Conservation (phyloP, 2,888 invertebrate species). For the Nomada ruficornis region DNA sequence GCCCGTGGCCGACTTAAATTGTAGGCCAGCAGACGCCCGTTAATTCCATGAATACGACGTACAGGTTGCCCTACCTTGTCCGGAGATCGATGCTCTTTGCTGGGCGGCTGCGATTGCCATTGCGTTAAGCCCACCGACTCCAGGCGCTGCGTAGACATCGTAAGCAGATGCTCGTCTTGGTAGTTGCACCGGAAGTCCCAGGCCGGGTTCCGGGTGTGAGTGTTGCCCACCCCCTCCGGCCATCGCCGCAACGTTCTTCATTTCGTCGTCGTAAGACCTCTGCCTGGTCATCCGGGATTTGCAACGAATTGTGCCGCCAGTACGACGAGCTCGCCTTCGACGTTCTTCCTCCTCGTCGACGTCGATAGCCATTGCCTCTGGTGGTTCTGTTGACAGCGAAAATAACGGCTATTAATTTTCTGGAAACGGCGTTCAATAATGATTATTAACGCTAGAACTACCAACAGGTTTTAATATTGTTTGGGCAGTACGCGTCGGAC, state of each 20-base stretch:
- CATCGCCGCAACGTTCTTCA: slow-evolving; percentile 83
- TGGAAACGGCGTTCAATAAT: neutral
- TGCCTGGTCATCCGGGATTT: slow-evolving; percentile 89
- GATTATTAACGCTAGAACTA: no score
- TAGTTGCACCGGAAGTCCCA: slow-evolving; percentile 90
- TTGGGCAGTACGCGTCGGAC: no score
- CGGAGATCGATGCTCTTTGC: slow-evolving; percentile 80
- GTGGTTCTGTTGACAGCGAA: neutral
- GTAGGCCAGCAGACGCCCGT: neutral
- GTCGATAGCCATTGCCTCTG: slow-evolving; percentile 64
- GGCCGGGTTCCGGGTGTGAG: slow-evolving; percentile 85
- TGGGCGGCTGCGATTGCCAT: slow-evolving; percentile 83
- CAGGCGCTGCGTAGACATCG: slow-evolving; percentile 90
- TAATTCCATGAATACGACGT: neutral
- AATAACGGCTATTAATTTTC: neutral
- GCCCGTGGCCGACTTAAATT: slow-evolving; percentile 12
- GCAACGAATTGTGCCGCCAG: slow-evolving; percentile 83
- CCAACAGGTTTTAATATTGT: no score
- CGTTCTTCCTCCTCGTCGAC: slow-evolving; percentile 84
- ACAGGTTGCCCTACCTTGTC: slow-evolving; percentile 71
- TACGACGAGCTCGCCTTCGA: slow-evolving; percentile 77
- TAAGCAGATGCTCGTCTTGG: slow-evolving; percentile 93
- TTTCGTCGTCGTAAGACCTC: slow-evolving; percentile 94
- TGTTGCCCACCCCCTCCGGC: slow-evolving; percentile 67
- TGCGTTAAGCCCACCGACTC: slow-evolving; percentile 80